Evolutionary conservation across 2,797 vertebrate species (phyloP).

Genomic region (Lacerta agilis): DNA sequence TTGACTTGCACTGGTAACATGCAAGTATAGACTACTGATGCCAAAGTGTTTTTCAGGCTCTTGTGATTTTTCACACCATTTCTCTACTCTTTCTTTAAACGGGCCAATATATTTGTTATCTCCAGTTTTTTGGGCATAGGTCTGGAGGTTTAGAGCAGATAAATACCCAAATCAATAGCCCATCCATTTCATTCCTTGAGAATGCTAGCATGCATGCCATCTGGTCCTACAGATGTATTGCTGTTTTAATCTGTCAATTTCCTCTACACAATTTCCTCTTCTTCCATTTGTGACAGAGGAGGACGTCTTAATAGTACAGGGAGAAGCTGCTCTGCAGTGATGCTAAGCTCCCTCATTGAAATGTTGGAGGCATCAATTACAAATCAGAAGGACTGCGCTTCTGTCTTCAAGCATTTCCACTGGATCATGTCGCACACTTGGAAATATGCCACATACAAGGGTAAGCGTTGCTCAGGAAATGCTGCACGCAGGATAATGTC

Average conservation of each 20-base stretch:
- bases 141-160: background rate
- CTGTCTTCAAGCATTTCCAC: constrained; percentile 11
- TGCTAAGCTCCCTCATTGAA: constrained; percentile 16
- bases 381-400: constrained; percentile 33
- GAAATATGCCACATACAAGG: constrained; percentile 6
- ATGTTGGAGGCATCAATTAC: constrained; percentile 16
- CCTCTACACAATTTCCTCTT: background rate
- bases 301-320: constrained; percentile 28
- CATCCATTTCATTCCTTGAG: background rate
- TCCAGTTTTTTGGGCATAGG: background rate
- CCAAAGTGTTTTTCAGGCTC: background rate
- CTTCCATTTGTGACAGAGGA: constrained; percentile 19
- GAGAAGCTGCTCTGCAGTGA: background rate
- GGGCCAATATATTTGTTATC: background rate
- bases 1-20: no score
- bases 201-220: background rate
- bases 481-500: constrained; percentile 4
- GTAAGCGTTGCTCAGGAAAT: background rate
- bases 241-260: constrained; percentile 15
- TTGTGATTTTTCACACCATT: background rate
- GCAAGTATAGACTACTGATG: no score
- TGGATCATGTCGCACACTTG: constrained; percentile 4
- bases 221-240: constrained; percentile 19
- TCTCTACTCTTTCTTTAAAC: background rate
- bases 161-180: constrained; percentile 26